Evolutionary conservation across 2,113 vertebrate genomes (phyloP), one percentile per base, ranked within the genome.

Genomic region (Oncorhynchus gorbuscha): DNA sequence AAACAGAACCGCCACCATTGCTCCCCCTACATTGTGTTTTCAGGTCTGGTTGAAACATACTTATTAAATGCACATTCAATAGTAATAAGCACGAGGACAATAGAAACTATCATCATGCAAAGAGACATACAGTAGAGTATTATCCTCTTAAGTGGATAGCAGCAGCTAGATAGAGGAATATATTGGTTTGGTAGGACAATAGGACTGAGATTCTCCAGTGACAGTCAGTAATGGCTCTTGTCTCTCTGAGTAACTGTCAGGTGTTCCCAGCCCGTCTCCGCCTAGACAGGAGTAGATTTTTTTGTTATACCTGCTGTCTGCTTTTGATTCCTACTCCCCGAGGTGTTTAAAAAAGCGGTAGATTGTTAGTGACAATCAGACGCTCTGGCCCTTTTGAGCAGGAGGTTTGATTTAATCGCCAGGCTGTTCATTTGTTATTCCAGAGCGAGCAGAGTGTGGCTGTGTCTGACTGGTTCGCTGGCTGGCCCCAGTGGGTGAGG

Each of bases 351-450:
- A 95, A 95, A 96, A 95, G 93, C 92, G 72, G 88, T 90, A 84
- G 92, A 94, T 95, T 95, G 95, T 95, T 95, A 94, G 94, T 95
- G 95, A 96, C 96, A 95, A 91, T 96, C 95, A 94, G 93, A 90
- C 87, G 89, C 90, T 94, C 90, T 86, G 90, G 90, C 93, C 94
- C 94, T 94, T 93, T 91, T 80, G 91, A 92, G 93, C 93, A 94
- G 92, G 93, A 93, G 94, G 94, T 95, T 95, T 96, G 95, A 96
- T 97, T 95, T 95, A 95, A 97, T 96, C 92, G 90, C 81, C 88
- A 90, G 93, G 88, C 94, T 94, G 94, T 55, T 95, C 94, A 93
- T 96, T 96, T 96, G 95, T 96, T 95, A 95, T 95, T 96, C 92
- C 87, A 87, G 92, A 92, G 93, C 76, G 93, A 91, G 84, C 87